A percentile compares a stretch with the other conserved stretches of the same genome.
These are phyloP conservation scores for Listronotus oregonensis DNA, from an alignment of 1,140 invertebrate genomes.

Conservation along the genomic window DNA sequence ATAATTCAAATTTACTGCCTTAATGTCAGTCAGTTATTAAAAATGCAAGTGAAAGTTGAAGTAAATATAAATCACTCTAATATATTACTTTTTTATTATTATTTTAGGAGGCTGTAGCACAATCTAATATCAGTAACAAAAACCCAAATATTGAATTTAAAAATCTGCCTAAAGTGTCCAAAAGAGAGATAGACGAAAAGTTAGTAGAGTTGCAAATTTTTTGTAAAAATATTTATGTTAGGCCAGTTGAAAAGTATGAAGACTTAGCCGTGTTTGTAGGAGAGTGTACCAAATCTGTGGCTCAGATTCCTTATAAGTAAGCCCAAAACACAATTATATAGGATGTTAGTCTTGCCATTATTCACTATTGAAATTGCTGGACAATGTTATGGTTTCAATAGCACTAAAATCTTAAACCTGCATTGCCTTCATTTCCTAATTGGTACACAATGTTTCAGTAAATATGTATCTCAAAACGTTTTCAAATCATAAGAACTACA, in stretches of 20 bases:
- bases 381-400: too few relatives aligned
- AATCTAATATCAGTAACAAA: slow-evolving; percentile 34
- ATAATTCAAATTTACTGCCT: too few relatives aligned
- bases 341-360: too few relatives aligned
- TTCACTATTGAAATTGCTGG: too few relatives aligned
- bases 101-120: slow-evolving; percentile 1
- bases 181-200: slow-evolving; percentile 53
- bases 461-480: too few relatives aligned
- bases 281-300: slow-evolving; percentile 73
- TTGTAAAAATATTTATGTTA: slow-evolving; percentile 57
- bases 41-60: too few relatives aligned
- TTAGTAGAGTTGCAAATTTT: slow-evolving; percentile 61
- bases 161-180: slow-evolving; percentile 48
- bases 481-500: too few relatives aligned
- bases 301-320: slow-evolving; percentile 70
- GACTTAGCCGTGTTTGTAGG: slow-evolving; percentile 65
- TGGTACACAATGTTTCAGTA: too few relatives aligned
- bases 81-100: slow-evolving; percentile 11
- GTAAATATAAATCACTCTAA: too few relatives aligned
- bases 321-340: slow-evolving; percentile 17
- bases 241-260: slow-evolving; percentile 62
- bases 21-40: too few relatives aligned
- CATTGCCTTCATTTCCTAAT: too few relatives aligned
- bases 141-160: slow-evolving; percentile 34
- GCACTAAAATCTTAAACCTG: too few relatives aligned